Evolutionary conservation across 1,140 invertebrate species (phyloP).

Genomic region (Zaprionus africanus): DNA sequence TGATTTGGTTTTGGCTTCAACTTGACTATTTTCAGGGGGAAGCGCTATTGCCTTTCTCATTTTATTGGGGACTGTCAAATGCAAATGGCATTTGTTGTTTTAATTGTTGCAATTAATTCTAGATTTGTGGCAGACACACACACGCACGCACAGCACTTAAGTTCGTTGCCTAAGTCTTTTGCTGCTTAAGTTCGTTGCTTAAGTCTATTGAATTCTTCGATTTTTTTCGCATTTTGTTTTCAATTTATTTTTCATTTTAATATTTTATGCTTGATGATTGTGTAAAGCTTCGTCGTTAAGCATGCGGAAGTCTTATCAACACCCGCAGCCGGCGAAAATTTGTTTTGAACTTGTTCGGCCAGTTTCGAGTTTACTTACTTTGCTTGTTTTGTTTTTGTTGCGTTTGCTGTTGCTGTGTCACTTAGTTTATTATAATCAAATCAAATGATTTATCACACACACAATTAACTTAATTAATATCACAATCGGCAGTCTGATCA

Average conservation of each 20-base stretch:
- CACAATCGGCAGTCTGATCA: constrained; percentile 38
- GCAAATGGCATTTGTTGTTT: constrained; percentile 49
- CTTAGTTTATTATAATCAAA: constrained; percentile 49
- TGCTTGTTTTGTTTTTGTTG: constrained; percentile 38
- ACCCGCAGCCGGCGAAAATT: constrained; percentile 25
- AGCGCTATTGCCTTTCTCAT: constrained; percentile 62
- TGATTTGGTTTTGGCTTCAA: constrained; percentile 39
- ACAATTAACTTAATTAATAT: constrained; percentile 41
- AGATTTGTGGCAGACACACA: constrained; percentile 42
- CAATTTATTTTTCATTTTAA: constrained; percentile 53
- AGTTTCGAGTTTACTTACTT: constrained; percentile 70
- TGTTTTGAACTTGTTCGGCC: constrained; percentile 60
- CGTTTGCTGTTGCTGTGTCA: constrained; percentile 20
- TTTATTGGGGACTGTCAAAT: constrained; percentile 50
- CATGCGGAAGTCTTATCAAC: constrained; percentile 79
- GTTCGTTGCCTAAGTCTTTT: constrained; percentile 69
- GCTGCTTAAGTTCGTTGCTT: constrained; percentile 35
- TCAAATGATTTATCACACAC: constrained; percentile 65
- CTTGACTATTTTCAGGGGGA: constrained; percentile 13
- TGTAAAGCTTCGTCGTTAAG: constrained; percentile 74
- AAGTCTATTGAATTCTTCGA: constrained; percentile 12
- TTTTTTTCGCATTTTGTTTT: constrained; percentile 26
- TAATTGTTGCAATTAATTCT: constrained; percentile 78
- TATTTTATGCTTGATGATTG: constrained; percentile 23
- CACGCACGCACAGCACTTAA: constrained; percentile 35